A percentile compares a stretch with the other conserved stretches of the same genome.
Evolutionary conservation across 2,113 vertebrate genomes (phyloP).

Genomic region (Ramphastos sulfuratus): DNA sequence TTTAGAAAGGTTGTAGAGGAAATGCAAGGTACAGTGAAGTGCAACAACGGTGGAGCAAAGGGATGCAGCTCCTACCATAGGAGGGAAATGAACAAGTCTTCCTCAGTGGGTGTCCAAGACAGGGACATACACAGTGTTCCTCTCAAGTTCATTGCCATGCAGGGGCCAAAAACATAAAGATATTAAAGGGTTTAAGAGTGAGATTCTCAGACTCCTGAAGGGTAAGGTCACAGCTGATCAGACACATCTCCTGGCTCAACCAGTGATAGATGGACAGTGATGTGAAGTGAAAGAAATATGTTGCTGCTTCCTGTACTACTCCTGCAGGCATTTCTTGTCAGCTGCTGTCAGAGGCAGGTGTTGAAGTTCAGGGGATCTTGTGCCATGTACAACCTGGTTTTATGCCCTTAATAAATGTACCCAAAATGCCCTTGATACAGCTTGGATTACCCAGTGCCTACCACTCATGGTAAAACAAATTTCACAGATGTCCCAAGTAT

Average conservation of each 20-base stretch:
- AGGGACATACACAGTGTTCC: background rate
- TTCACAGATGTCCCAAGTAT: background rate
- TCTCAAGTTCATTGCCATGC: background rate
- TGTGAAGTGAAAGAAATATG: slow-evolving; percentile 40
- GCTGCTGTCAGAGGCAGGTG: background rate
- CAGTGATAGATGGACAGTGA: background rate
- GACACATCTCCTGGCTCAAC: background rate
- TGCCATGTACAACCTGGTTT: background rate
- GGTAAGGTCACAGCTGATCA: background rate
- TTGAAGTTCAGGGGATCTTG: background rate
- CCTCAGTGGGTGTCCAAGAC: background rate
- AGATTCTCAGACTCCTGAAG: background rate
- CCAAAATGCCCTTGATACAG: background rate
- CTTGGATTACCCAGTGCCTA: background rate
- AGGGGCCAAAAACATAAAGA: background rate
- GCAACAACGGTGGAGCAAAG: fast-evolving
- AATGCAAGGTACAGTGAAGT: background rate
- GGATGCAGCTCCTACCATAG: background rate
- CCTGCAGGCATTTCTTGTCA: background rate
- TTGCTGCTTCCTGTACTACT: background rate
- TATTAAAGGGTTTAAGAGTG: background rate
- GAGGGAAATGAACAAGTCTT: background rate
- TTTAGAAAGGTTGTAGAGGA: background rate
- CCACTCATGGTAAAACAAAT: background rate
- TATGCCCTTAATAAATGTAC: background rate